These are phyloP conservation scores for Sapayoa aenigma DNA, from an alignment of 2,113 vertebrate species.

Conservation along the genomic window DNA sequence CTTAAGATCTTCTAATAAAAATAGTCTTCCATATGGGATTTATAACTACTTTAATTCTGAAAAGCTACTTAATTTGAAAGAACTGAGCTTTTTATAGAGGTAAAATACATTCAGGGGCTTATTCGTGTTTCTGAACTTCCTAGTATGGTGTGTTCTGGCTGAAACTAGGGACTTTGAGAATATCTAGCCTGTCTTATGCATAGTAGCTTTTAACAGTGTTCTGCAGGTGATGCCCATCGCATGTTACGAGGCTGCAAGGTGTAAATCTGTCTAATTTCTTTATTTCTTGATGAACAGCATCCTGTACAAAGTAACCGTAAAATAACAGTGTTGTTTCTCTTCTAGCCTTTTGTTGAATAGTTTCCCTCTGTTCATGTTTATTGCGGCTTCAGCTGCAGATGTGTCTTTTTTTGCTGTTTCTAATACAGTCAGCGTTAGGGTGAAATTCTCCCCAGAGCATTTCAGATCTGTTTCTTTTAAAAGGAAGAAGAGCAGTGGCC, in stretches of 20 bases:
- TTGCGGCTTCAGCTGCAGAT: background rate
- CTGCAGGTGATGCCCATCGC: background rate
- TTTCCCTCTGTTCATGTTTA: background rate
- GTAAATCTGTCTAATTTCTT: background rate
- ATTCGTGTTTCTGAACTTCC: background rate
- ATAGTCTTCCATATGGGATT: background rate
- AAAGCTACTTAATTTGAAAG: slow-evolving; percentile 3
- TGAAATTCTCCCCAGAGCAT: background rate
- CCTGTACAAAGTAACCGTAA: background rate
- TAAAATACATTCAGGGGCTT: background rate
- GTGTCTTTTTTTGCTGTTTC: background rate
- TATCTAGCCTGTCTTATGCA: background rate
- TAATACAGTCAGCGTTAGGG: background rate
- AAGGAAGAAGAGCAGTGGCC: background rate
- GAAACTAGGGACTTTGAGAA: background rate
- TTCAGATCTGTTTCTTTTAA: background rate
- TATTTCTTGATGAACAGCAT: background rate
- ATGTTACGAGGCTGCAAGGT: background rate
- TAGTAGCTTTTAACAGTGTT: background rate
- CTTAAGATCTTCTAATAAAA: slow-evolving; percentile 14
- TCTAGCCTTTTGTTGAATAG: background rate
- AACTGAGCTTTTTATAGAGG: background rate
- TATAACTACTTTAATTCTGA: background rate
- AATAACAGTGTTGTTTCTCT: background rate
- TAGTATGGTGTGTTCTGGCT: background rate